Evolutionary conservation across 2,888 invertebrate species (phyloP), one percentile per base, ranked within the genome.

Genomic region (Tubiluchus corallicola): DNA sequence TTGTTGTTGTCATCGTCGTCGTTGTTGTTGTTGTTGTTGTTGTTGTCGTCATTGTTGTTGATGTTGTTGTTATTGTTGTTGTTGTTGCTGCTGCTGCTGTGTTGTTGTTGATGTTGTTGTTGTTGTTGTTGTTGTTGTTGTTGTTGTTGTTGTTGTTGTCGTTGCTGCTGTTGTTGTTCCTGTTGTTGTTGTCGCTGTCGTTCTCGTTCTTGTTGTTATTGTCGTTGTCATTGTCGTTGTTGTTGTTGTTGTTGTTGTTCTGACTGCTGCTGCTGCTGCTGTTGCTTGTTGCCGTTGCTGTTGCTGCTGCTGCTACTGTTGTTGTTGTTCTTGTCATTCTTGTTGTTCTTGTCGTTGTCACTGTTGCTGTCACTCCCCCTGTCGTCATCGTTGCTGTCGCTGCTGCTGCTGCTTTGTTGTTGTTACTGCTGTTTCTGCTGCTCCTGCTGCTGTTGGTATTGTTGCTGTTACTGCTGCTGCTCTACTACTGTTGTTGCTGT

Each of bases 1-100:
- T 29, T 29, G 29, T 29, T 29, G 29, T 29, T 29, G 29, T 29
- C n/a, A 29, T 29, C n/a, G 29, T 29, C n/a, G 29, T 29, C n/a
- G 29, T 29, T 29, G n/a, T 29, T 29, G 29, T 29, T 29, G 29
- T 29, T 29, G 29, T 29, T 29, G n/a, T 29, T 29, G 29, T 29
- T 29, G 29, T 29, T 29, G 29, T 29, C n/a, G 29, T 29, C n/a
- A n/a, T 29, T 29, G 29, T 29, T 29, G 29, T 29, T 29, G 29
- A 9, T 29, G 9, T 29, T 29, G 9, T 29, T 29, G 29, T 29
- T 29, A n/a, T 29, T 29, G 29, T 29, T 29, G 29, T 29, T 29
- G 29, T n/a, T 29, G 29, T n/a, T 29, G 29, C 29, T 29, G 29
- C 29, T n/a, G 29, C 29, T 29, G 29, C 29, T n/a, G 29, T 29